Evolutionary conservation across 2,113 vertebrate genomes (phyloP).

Genomic region (Eulemur rufifrons): DNA sequence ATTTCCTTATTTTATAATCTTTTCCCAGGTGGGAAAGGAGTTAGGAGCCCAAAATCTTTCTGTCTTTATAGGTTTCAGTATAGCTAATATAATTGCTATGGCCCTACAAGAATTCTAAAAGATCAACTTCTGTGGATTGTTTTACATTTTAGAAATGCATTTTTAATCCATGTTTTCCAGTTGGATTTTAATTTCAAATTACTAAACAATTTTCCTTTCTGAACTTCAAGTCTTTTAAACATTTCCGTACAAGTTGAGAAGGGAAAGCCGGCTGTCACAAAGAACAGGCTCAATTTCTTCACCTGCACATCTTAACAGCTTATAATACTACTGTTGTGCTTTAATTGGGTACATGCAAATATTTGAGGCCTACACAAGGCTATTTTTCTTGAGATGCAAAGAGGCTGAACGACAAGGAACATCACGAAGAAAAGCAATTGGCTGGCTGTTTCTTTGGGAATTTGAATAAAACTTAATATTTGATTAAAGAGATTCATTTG

Average conservation of each 20-base stretch:
- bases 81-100: not conserved
- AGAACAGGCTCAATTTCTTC: slow-evolving; percentile 70
- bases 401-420: slow-evolving; percentile 88
- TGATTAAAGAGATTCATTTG: slow-evolving; percentile 91
- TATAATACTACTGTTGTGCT: slow-evolving; percentile 77
- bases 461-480: slow-evolving; percentile 95
- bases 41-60: not conserved
- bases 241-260: not conserved
- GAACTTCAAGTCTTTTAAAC: not conserved
- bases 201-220: not conserved
- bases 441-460: slow-evolving; percentile 87
- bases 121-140: not conserved
- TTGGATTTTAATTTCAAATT: not conserved
- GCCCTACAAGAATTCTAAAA: not conserved
- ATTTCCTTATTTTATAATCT: not conserved
- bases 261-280: slow-evolving; percentile 38
- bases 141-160: not conserved
- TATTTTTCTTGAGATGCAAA: slow-evolving; percentile 95
- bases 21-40: not conserved
- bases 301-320: slow-evolving; percentile 80
- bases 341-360: slow-evolving; percentile 90
- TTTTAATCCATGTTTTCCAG: not conserved
- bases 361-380: slow-evolving; percentile 82
- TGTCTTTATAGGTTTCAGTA: not conserved
- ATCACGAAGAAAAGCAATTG: slow-evolving; percentile 86